Evolutionary conservation across 30 jellyfish, hydroid and myxozoan genomes (phyloP).

Genomic region (Nemopilema nomurai): DNA sequence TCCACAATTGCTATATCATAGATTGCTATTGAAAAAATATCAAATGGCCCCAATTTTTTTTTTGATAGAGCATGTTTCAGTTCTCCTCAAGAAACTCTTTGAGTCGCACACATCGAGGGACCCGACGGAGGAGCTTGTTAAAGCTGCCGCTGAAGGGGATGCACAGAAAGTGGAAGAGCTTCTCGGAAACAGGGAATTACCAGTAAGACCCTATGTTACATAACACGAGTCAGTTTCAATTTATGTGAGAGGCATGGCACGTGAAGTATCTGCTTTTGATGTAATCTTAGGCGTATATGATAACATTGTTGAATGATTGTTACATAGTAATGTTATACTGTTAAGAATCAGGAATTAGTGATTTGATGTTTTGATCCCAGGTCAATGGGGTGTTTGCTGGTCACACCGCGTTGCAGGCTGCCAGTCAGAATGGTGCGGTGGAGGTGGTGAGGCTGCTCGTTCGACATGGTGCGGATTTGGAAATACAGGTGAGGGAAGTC

Average conservation of each 20-base stretch:
- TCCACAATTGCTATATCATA: background rate
- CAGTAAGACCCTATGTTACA: slow-evolving; percentile 66
- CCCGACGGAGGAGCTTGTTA: slow-evolving; percentile 86
- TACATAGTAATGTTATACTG: too few species aligned
- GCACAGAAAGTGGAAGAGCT: slow-evolving; percentile 66
- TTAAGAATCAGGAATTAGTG: too few species aligned
- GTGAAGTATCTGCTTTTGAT: too few species aligned
- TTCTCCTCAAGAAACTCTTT: slow-evolving; percentile 62
- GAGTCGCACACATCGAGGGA: slow-evolving; percentile 72
- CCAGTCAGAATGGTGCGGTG: slow-evolving; percentile 89
- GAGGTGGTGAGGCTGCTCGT: slow-evolving; percentile 70
- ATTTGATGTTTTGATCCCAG: slow-evolving; percentile 13
- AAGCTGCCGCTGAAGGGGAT: slow-evolving; percentile 96
- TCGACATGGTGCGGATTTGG: slow-evolving; percentile 70
- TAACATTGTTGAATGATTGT: too few species aligned
- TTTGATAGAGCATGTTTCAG: slow-evolving; percentile 62
- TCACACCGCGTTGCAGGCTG: slow-evolving; percentile 96
- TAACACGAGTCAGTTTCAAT: too few species aligned
- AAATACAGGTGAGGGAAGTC: slow-evolving; percentile 46
- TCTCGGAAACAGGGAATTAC: slow-evolving; percentile 31
- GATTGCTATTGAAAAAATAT: background rate
- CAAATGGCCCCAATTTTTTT: background rate
- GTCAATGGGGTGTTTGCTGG: slow-evolving; percentile 83
- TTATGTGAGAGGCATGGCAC: too few species aligned
- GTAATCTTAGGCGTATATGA: too few species aligned